Evolutionary conservation across 2,888 invertebrate genomes (phyloP), one percentile per base, ranked within the genome.

Genomic region (Agrochola lota): DNA sequence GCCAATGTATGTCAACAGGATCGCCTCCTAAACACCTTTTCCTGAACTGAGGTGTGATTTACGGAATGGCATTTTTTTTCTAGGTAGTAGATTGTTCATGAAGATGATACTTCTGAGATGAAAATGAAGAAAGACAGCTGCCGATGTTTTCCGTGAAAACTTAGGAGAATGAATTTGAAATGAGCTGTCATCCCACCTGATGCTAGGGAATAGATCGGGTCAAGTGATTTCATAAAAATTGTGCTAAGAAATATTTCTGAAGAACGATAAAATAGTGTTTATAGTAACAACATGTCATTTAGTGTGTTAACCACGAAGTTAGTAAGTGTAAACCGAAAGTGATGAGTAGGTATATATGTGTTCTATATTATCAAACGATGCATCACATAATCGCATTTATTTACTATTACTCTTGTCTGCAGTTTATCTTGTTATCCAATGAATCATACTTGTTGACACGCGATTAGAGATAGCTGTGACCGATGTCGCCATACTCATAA

Each of bases 401-500:
- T 74, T 78, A 70, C 64, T 59, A 74, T 74, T 69, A 77, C 68
- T 55, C 60, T 40, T 70, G 74, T 78, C 62, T 81, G 52, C n/a
- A 74, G 52, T 74, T 80, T 85, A 68, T 85, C 74, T 75, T 72
- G 62, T 55, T 67, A 71, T 67, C 52, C 49, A 74, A 40, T 84
- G 84, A 84, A 71, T 84, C 84, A 85, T 67, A 60, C 57, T 67
- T 73, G 63, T 81, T 82, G 71, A 78, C 70, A 70, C 43, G 76
- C 12, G 75, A 70, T 80, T 75, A 80, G 60, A 72, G 71, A 74
- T 68, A 79, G 17, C 57, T 59, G 7, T 35, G 60, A 40, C 55
- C 9, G 20, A 81, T 43, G 49, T 72, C 12, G 23, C 9, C 59
- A 9, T 40, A 35, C 11, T 63, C 17, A 3, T 68, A 40, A 30